These are phyloP conservation scores for Amphipoea oculea DNA, from an alignment of 2,888 invertebrate genomes.

Conservation along the genomic window DNA sequence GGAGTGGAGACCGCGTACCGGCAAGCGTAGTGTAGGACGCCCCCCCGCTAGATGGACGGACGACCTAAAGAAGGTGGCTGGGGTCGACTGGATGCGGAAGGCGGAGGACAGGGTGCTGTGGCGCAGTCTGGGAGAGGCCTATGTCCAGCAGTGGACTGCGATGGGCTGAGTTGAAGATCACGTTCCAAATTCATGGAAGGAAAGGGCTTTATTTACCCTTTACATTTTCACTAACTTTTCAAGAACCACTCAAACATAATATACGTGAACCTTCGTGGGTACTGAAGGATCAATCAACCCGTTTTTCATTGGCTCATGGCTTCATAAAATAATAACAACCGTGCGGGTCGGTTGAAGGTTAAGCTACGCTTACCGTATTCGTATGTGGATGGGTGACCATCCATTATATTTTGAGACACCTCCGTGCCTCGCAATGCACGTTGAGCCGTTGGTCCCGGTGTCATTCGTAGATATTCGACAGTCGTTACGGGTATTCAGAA, in stretches of 20 bases:
- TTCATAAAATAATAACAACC: neutral
- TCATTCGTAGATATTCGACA: neutral
- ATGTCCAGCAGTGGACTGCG: too few species aligned
- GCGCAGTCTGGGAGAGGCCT: too few species aligned
- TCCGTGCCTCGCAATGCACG: too few species aligned
- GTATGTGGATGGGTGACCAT: neutral
- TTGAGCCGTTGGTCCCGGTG: neutral
- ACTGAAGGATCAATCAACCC: neutral
- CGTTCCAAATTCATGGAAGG: slow-evolving; percentile 6
- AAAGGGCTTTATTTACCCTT: slow-evolving; percentile 12
- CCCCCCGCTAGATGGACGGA: too few species aligned
- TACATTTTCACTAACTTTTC: slow-evolving; percentile 12
- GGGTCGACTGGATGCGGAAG: too few species aligned
- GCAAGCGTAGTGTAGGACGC: too few species aligned
- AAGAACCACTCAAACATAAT: slow-evolving; percentile 6
- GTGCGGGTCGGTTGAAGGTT: too few species aligned
- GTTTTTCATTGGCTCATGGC: neutral
- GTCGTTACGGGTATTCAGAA: neutral
- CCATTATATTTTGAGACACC: too few species aligned
- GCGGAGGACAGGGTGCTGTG: too few species aligned
- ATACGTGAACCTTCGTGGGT: slow-evolving; percentile 2
- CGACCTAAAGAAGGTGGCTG: too few species aligned
- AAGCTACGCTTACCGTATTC: neutral
- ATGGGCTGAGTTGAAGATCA: too few species aligned
- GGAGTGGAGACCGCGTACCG: too few species aligned